Conservation (phyloP, 2,888 invertebrate species). For the Pristionchus mayeri region DNA sequence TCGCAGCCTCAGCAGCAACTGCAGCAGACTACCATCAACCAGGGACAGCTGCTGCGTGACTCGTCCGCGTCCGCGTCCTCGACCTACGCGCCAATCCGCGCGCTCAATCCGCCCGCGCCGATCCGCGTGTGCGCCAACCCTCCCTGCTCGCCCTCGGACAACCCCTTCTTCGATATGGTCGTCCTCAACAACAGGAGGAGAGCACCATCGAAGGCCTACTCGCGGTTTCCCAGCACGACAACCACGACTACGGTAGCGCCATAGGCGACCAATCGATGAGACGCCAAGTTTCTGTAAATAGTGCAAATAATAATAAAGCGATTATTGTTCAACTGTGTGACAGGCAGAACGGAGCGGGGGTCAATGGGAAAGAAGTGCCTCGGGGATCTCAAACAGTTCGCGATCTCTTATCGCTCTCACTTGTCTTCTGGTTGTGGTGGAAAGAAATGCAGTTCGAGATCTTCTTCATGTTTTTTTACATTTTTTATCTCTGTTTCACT, state of each 20-base stretch:
- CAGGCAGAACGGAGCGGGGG: background rate
- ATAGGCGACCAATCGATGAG: background rate
- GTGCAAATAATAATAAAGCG: constrained; percentile 11
- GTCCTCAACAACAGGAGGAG: background rate
- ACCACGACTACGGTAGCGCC: background rate
- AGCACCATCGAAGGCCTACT: constrained; percentile 7
- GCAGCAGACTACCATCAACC: constrained; percentile 10
- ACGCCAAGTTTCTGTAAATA: background rate
- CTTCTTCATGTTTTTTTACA: too few relatives aligned
- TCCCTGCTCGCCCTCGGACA: constrained; percentile 1
- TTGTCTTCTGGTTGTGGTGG: too few relatives aligned
- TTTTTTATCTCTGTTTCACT: too few relatives aligned
- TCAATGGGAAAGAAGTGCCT: background rate
- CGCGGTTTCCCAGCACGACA: constrained; percentile 15
- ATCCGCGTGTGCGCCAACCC: constrained; percentile 23
- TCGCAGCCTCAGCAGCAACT: background rate
- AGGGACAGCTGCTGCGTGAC: background rate
- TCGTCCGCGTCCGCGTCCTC: background rate
- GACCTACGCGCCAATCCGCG: background rate
- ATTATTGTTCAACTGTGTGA: background rate
- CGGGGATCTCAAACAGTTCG: too few relatives aligned
- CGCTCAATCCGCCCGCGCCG: constrained; percentile 2
- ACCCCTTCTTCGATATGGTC: constrained; percentile 24
- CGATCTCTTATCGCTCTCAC: too few relatives aligned
- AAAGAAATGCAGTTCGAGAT: too few relatives aligned